These are phyloP conservation scores for Augochlorella aurata DNA, from an alignment of 2,888 invertebrate species.

Conservation along the genomic window DNA sequence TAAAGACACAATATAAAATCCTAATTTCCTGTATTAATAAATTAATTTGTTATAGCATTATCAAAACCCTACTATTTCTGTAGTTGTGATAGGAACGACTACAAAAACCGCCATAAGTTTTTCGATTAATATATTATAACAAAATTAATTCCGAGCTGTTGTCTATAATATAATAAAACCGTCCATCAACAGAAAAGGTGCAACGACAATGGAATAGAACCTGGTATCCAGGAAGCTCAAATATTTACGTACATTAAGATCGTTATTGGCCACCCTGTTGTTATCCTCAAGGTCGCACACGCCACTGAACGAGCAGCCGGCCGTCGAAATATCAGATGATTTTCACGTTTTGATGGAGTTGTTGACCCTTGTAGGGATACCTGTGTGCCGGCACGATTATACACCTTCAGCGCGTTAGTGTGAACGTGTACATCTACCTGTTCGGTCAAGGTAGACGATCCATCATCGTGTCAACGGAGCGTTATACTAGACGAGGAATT, in stretches of 20 bases:
- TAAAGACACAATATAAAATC: too few relatives aligned
- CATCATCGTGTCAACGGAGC: slow-evolving; percentile 80
- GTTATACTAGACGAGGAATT: slow-evolving; percentile 64
- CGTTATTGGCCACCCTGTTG: slow-evolving; percentile 11
- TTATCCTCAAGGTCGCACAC: slow-evolving; percentile 30
- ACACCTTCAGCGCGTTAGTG: slow-evolving; percentile 66
- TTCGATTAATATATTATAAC: too few relatives aligned
- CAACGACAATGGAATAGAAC: background rate
- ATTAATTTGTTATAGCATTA: too few relatives aligned
- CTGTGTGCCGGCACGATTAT: slow-evolving; percentile 66
- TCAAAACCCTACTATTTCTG: too few relatives aligned
- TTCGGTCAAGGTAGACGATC: slow-evolving; percentile 73
- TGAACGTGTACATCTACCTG: slow-evolving; percentile 67
- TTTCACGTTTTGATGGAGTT: slow-evolving; percentile 62
- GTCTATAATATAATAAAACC: background rate
- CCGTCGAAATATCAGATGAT: slow-evolving; percentile 49
- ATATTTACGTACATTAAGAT: slow-evolving; percentile 15
- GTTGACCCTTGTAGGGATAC: slow-evolving; percentile 62
- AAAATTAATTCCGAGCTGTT: background rate
- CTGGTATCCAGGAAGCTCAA: background rate
- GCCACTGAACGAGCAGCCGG: slow-evolving; percentile 14
- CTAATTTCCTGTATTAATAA: too few relatives aligned
- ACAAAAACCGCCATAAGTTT: too few relatives aligned
- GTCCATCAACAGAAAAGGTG: background rate
- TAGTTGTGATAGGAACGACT: too few relatives aligned